These are phyloP conservation scores for Meloidogyne chitwoodi DNA, from an alignment of 1,140 invertebrate species.

Conservation along the genomic window DNA sequence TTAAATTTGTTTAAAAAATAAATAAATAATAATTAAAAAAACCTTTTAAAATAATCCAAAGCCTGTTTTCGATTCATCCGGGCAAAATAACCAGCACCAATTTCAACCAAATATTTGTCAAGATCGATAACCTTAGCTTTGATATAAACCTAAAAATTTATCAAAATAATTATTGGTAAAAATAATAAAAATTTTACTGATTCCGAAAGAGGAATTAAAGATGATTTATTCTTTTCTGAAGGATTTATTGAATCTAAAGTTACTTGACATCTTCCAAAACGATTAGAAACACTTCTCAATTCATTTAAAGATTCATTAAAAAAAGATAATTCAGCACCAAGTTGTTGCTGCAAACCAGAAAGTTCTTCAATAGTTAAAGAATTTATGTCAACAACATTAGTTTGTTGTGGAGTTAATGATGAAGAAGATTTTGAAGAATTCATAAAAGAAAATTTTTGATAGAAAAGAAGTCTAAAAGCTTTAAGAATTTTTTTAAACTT, in stretches of 20 bases:
- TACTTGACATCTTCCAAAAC: conserved; percentile 35
- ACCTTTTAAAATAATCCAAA: conserved; percentile 46
- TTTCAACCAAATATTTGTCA: conserved; percentile 44
- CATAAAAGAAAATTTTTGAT: not conserved
- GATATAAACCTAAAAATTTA: conserved; percentile 46
- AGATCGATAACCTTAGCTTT: conserved; percentile 42
- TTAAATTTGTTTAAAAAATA: conserved; percentile 14
- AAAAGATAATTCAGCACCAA: conserved; percentile 31
- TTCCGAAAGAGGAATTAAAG: conserved; percentile 51
- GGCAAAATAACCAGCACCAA: conserved; percentile 55
- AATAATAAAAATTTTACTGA: conserved; percentile 38
- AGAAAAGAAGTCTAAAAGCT: not conserved
- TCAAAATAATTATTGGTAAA: conserved; percentile 13
- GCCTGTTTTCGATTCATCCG: conserved; percentile 49
- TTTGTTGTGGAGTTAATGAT: not conserved
- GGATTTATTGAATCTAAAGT: conserved; percentile 30
- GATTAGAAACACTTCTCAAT: conserved; percentile 29
- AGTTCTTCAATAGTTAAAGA: conserved; percentile 24
- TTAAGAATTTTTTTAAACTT: too few species aligned
- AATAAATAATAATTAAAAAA: conserved; percentile 6
- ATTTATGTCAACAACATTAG: conserved; percentile 25
- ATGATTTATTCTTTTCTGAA: conserved; percentile 32
- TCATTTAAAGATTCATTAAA: conserved; percentile 40
- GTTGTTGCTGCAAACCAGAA: conserved; percentile 23
- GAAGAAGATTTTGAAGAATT: not conserved